Percentiles rank a stretch among this genome's conserved stretches.
Evolutionary conservation across 2,888 invertebrate species (phyloP).

Genomic region (Lasioglossum calceatum): DNA sequence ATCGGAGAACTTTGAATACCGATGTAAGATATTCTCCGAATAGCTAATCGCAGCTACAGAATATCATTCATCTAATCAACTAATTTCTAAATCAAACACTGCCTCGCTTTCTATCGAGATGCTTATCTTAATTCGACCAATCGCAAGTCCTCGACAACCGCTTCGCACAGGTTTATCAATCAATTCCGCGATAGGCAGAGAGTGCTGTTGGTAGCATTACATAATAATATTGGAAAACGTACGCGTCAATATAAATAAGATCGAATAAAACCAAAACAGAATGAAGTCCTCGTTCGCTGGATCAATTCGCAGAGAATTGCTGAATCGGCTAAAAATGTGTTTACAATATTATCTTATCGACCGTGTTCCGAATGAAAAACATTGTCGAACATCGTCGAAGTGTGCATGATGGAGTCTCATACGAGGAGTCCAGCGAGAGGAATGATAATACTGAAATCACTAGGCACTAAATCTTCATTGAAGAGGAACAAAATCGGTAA

Average conservation of each 20-base stretch:
- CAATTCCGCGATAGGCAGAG: neutral
- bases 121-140: neutral
- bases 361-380: neutral
- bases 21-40: neutral
- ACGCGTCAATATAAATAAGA: neutral
- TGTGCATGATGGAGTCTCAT: no score
- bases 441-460: neutral
- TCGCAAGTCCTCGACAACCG: neutral
- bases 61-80: neutral
- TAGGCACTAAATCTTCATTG: neutral
- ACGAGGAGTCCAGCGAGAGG: neutral
- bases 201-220: neutral
- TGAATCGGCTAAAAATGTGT: neutral
- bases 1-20: neutral
- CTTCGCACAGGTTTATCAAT: neutral
- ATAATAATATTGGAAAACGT: neutral
- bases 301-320: neutral
- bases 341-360: constrained; percentile 7
- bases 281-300: neutral
- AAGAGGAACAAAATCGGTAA: constrained; percentile 1
- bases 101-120: neutral
- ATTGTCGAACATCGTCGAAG: neutral
- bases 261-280: neutral
- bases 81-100: neutral
- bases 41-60: neutral